phyloP scores from a whole-genome alignment of 1,140 invertebrate species.

The Muscidifurax raptorellus region DNA sequence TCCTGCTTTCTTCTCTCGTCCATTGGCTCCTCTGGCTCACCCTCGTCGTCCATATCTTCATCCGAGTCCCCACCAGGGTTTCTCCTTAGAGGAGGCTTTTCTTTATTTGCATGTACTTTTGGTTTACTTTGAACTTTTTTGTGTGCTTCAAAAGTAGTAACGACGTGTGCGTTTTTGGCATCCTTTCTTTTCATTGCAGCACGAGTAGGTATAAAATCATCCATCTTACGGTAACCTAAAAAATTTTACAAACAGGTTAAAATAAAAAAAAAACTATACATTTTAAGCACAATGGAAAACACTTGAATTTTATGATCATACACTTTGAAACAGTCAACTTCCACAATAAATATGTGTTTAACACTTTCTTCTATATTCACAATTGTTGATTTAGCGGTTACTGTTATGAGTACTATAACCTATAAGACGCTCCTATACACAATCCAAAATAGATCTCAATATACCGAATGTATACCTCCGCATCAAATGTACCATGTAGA shows the following conservation, averaged over 20 bases:
- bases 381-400: too few relatives aligned
- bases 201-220: constrained; percentile 75
- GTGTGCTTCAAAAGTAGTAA: constrained; percentile 73
- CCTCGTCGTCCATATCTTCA: not conserved
- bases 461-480: too few relatives aligned
- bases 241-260: not conserved
- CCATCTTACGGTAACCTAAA: constrained; percentile 57
- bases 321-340: not conserved
- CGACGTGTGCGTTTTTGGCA: constrained; percentile 70
- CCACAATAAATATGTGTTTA: not conserved
- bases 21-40: not conserved
- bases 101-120: constrained; percentile 51
- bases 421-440: too few relatives aligned
- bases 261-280: not conserved
- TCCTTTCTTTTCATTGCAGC: constrained; percentile 75
- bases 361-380: not conserved
- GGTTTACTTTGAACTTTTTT: constrained; percentile 71
- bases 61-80: not conserved
- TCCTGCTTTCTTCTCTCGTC: constrained; percentile 66
- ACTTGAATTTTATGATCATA: too few relatives aligned
- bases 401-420: too few relatives aligned
- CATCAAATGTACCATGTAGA: too few relatives aligned
- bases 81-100: constrained; percentile 10
- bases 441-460: too few relatives aligned
- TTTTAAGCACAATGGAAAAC: not conserved